Base-by-base conservation (phyloP, 2,797 vertebrate species). In the Xiphorhynchus erythropygius region DNA sequence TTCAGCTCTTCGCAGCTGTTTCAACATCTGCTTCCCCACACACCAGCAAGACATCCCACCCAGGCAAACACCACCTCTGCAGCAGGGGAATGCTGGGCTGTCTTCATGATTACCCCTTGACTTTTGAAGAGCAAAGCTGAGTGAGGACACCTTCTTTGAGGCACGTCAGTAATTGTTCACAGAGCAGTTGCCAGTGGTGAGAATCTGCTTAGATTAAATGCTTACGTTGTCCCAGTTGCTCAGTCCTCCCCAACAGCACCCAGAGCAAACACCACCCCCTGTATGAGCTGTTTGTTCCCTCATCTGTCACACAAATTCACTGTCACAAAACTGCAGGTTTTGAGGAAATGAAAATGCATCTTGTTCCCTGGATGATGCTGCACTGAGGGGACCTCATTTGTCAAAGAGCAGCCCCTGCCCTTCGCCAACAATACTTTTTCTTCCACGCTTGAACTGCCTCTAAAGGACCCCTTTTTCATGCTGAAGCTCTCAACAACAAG, bases 11-110 rank as follows among this genome's bases (percentile, higher is more conserved):
- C 70, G 39, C 80, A 95, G 84, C 89, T 96, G 87, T 12, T 92
- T 95, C 78, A 78, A 39, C 92, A 94, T 90, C 92, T 96, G 86
- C 84, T 85, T 64, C n/a, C 56, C 17, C 56, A 11, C 62, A 23
- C 22, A 35, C 44, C 44, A 69, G 28, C 24, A n/a, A 49, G 41
- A 89, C 64, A 68, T 64, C 71, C 53, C 75, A 92, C 41, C 28
- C 68, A 83, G 41, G 46, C 77, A 60, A 73, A n/a, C n/a, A 28
- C 5, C 53, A 71, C 25, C 50, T 73, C 16, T 53, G 49, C 63
- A 78, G 39, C 3, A 74, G 41, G 56, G 44, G 79, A 67, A n/a
- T 5, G 14, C 11, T 49, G 71, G 63, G 16, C 68, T 46, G 33
- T 23, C 56, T 55, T 71, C 62, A 30, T 18, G 12, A 19, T 18